These are phyloP conservation scores for Cavia porcellus DNA, from an alignment of 2,113 vertebrate species.

Conservation along the genomic window DNA sequence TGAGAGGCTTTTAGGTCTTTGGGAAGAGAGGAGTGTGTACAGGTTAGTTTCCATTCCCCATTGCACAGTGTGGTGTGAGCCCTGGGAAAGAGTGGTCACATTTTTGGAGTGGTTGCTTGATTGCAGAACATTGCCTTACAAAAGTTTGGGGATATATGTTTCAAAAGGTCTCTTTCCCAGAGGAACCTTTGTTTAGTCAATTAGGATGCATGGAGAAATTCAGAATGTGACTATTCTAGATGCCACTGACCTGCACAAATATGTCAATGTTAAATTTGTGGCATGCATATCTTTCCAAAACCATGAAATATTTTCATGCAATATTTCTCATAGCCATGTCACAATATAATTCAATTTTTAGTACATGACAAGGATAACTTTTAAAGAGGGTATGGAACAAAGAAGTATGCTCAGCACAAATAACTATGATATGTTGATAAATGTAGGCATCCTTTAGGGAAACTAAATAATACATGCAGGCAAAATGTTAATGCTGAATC, in stretches of 20 bases:
- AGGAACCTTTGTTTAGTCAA: background rate
- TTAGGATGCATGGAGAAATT: background rate
- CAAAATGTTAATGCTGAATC: slow-evolving; percentile 28
- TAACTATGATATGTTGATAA: background rate
- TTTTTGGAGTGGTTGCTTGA: background rate
- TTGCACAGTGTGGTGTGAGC: background rate
- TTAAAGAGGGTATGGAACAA: background rate
- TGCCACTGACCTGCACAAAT: background rate
- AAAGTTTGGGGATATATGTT: background rate
- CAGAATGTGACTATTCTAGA: background rate
- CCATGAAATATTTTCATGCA: background rate
- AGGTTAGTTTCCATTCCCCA: background rate
- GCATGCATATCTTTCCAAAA: slow-evolving; percentile 15
- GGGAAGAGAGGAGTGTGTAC: background rate
- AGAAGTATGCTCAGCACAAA: background rate
- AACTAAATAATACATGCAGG: background rate
- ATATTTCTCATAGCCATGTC: background rate
- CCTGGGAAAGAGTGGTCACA: background rate
- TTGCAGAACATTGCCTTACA: background rate
- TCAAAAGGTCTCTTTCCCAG: background rate
- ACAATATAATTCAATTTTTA: background rate
- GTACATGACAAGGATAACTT: background rate
- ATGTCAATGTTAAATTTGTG: background rate
- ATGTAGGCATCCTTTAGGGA: background rate
- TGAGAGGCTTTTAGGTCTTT: background rate